phyloP scores from a whole-genome alignment of 2,888 invertebrate genomes.

The Plebejus melissa region DNA sequence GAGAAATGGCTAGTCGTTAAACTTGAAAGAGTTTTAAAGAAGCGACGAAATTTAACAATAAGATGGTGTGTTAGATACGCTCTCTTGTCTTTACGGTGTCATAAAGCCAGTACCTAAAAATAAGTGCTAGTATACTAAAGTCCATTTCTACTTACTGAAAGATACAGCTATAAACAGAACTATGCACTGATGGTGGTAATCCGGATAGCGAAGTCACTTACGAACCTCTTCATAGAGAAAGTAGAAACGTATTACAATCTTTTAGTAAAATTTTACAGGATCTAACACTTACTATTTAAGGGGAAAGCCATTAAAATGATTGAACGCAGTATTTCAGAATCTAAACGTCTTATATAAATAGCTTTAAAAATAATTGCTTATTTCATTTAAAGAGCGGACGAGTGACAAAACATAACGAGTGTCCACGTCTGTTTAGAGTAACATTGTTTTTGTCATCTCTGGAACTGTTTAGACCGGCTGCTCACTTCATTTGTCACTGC shows the following conservation, averaged over 20 bases:
- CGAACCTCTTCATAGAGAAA: no score
- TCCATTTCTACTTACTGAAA: neutral
- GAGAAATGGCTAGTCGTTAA: constrained; percentile 12
- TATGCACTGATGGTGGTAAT: no score
- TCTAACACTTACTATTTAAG: neutral
- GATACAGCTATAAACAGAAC: neutral
- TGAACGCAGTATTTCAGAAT: no score
- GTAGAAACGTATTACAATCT: neutral
- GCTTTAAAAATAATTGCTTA: neutral
- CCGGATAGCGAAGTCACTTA: no score
- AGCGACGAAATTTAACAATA: neutral
- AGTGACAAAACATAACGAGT: neutral
- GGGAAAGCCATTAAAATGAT: neutral
- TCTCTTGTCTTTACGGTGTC: neutral
- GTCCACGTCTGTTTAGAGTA: neutral
- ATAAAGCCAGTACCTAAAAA: neutral
- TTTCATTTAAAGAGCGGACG: constrained; percentile 6
- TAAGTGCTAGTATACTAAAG: neutral
- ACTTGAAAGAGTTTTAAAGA: neutral
- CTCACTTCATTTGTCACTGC: constrained; percentile 27
- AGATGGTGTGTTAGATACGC: neutral
- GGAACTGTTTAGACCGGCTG: constrained; percentile 13
- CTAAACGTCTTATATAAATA: neutral
- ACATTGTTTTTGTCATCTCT: constrained; percentile 20
- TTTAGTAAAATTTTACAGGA: neutral